A percentile compares a stretch with the other conserved stretches of the same genome.
phyloP scores from a whole-genome alignment of 2,888 invertebrate genomes.

The Shargacucullia verbasci region DNA sequence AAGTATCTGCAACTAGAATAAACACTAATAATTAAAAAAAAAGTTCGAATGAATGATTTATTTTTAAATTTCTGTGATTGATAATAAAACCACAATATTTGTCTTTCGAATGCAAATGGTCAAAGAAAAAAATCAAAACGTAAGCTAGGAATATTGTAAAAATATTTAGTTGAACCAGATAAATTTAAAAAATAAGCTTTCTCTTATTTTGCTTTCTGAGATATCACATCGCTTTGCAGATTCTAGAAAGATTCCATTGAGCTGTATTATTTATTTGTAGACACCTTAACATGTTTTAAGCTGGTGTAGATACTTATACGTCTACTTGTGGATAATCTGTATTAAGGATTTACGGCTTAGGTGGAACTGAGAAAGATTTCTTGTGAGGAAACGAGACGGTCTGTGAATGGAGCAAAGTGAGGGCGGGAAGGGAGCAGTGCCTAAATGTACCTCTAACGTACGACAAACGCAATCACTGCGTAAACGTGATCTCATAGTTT shows the following conservation, averaged over 20 bases:
- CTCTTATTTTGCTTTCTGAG: no score
- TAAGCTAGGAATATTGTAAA: no score
- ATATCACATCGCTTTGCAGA: background rate
- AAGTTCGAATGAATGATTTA: no score
- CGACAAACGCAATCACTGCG: conserved; percentile 69
- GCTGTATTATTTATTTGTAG: conserved; percentile 13
- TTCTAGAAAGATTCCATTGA: background rate
- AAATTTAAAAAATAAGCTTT: no score
- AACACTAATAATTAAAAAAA: conserved; percentile 14
- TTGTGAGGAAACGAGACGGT: conserved; percentile 47
- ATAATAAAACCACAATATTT: no score
- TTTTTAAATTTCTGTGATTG: no score
- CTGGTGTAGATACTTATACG: conserved; percentile 37
- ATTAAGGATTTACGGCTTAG: conserved; percentile 64
- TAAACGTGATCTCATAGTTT: conserved; percentile 60
- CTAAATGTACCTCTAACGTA: conserved; percentile 56
- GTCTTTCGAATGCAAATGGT: no score
- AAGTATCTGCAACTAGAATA: no score
- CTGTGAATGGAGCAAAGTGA: conserved; percentile 38
- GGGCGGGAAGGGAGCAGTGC: conserved; percentile 28
- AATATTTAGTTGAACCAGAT: no score
- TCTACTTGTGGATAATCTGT: conserved; percentile 62
- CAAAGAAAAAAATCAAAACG: no score
- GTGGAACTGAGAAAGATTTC: conserved; percentile 63
- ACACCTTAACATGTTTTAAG: conserved; percentile 27